Conservation (phyloP, 2,113 vertebrate species). For the Sigmodon hispidus region DNA sequence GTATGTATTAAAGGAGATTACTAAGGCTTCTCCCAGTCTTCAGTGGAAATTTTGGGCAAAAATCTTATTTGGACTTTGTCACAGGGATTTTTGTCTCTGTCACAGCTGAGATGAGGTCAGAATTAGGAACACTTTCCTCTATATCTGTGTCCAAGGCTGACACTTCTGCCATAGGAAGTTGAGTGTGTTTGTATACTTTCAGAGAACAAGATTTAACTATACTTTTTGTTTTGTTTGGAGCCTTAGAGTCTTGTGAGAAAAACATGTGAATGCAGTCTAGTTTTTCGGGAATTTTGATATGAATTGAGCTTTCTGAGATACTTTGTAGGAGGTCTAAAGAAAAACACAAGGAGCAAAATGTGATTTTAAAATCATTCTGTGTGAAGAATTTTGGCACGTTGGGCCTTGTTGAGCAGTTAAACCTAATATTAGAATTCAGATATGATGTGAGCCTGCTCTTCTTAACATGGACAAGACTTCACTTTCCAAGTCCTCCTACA, state of each 20-base stretch:
- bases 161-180: neutral
- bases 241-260: neutral
- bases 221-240: constrained; percentile 36
- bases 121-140: neutral
- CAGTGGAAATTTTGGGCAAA: neutral
- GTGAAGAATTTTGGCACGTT: constrained; percentile 27
- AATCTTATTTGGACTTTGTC: neutral
- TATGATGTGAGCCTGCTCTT: neutral
- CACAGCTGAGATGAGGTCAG: neutral
- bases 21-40: neutral
- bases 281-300: constrained; percentile 26
- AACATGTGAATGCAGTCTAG: neutral
- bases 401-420: neutral
- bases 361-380: neutral
- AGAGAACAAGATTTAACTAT: constrained; percentile 5
- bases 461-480: neutral
- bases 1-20: neutral
- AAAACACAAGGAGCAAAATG: constrained; percentile 18
- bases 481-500: neutral
- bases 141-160: neutral
- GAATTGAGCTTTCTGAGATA: constrained; percentile 8
- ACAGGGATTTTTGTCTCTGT: neutral
- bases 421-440: neutral
- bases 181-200: neutral
- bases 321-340: neutral